Conservation (phyloP, 2,797 vertebrate species). For the Hemitrygon akajei region DNA sequence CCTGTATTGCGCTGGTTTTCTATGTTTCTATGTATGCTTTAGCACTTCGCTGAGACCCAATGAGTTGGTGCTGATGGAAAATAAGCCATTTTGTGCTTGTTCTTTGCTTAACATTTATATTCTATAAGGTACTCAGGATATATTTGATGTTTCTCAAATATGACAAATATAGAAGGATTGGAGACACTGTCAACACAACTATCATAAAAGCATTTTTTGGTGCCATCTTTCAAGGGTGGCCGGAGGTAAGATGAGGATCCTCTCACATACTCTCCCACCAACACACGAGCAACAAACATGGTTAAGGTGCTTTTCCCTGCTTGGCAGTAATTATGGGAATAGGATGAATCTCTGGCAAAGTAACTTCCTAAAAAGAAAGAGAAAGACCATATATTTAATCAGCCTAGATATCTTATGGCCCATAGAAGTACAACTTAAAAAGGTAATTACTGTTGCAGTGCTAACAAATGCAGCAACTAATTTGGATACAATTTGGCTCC, state of each 20-base stretch:
- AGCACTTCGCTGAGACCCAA: not conserved
- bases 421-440: not conserved
- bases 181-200: constrained; percentile 71
- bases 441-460: not conserved
- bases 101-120: constrained; percentile 49
- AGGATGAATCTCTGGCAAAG: constrained; percentile 82
- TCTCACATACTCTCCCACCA: constrained; percentile 71
- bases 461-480: not conserved
- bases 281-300: constrained; percentile 80
- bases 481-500: not conserved
- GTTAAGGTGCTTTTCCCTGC: constrained; percentile 42
- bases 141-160: constrained; percentile 86
- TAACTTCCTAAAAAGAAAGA: constrained; percentile 72
- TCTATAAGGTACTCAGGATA: constrained; percentile 84
- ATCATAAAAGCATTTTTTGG: constrained; percentile 60
- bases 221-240: constrained; percentile 52
- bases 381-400: not conserved
- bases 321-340: constrained; percentile 74
- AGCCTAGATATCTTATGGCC: too few relatives aligned
- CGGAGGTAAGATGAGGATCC: constrained; percentile 57
- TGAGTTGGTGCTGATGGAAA: not conserved
- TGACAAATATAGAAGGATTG: constrained; percentile 74
- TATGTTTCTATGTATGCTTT: not conserved
- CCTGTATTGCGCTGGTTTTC: too few relatives aligned
- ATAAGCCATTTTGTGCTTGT: not conserved